Evolutionary conservation across 2,888 invertebrate genomes (phyloP), one percentile per base, ranked within the genome.

Genomic region (Chouioia cunea): DNA sequence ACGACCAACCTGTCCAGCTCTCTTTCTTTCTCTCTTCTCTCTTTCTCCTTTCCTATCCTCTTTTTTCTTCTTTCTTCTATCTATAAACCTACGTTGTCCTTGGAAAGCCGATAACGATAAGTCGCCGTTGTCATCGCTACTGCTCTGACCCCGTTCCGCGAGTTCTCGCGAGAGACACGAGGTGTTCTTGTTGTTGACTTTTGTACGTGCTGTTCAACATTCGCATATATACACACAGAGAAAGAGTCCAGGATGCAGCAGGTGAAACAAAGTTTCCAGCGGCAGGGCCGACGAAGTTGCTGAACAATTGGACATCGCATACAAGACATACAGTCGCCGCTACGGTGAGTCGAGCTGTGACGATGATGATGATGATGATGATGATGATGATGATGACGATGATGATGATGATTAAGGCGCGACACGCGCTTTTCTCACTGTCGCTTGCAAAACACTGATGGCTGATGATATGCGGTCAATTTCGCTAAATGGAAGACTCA

Each of bases 91-190:
- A 10, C 54, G 22, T 14, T 18, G 53, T 62, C n/a, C n/a, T n/a
- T n/a, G n/a, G n/a, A n/a, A n/a, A n/a, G n/a, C n/a, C 63, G 71
- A 67, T 66, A 67, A 64, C 50, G 59, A 60, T 47, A 36, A 36
- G 50, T 58, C 48, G 44, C 22, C 23, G 57, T 14, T 20, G 8
- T n/a, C 56, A 48, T 15, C 16, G n/a, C 20, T 10, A 74, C 68
- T 77, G 76, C 73, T 75, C 75, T 74, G 68, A 74, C 75, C 74
- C 74, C 20, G 60, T 50, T 62, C 48, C n/a, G 6, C 50, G 48
- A 15, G 52, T 20, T 15, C 20, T 6, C 18, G 15, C 20, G 15
- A 63, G 43, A 36, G 56, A 68, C 48, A 62, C 56, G 63, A 69
- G 63, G 58, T 69, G 63, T 27, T 15, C 16, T n/a, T 22, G 60